Base-by-base conservation (phyloP, 2,797 vertebrate genomes). In the Hemibagrus guttatus region DNA sequence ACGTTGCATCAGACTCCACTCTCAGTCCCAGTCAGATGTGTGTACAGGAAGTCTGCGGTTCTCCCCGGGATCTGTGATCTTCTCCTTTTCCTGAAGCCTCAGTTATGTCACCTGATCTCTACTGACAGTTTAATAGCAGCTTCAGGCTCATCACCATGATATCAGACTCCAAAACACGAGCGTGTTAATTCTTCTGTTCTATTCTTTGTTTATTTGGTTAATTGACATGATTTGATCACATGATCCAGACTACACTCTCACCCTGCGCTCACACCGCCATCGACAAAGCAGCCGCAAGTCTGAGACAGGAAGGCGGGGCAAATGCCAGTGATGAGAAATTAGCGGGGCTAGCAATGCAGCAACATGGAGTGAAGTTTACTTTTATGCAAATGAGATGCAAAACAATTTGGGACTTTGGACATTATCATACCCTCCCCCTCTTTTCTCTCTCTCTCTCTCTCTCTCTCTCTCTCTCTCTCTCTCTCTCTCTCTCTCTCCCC, bases 361-460 rank as follows among this genome's bases (percentile, higher is more conserved):
- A 71, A 4, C 8, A 3, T 21, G 19, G 68, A 71, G 71, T 14
- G 46, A 16, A n/a, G 13, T 74, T 26, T n/a, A 16, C 6, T 26
- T 46, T 49, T n/a, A 52, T 75, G 46, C 42, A 75, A 75, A 75
- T 75, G 23, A 75, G 72, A 75, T 75, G 14, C 46, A 75, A 52
- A 49, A 12, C 46, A 75, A 26, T 46, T 42, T 42, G 69, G 13
- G 71, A n/a, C 71, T n/a, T 14, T 2, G 26, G 26, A n/a, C 13
- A n/a, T 74, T 49, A 74, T 23, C 8, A 49, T n/a, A 46, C 61
- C 54, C n/a, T 28, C 42, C n/a, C 4, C 12, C 17, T 5, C 68
- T 19, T 31, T 26, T 63, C 49, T 49, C 14, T 28, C 28, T 81
- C 64, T 75, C 52, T 39, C 54, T 23, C 42, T 49, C 5, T 23